Percentiles rank a stretch among this genome's conserved stretches.
Conservation (phyloP, 2,888 invertebrate species). For the Dysmachus trigonus region DNA sequence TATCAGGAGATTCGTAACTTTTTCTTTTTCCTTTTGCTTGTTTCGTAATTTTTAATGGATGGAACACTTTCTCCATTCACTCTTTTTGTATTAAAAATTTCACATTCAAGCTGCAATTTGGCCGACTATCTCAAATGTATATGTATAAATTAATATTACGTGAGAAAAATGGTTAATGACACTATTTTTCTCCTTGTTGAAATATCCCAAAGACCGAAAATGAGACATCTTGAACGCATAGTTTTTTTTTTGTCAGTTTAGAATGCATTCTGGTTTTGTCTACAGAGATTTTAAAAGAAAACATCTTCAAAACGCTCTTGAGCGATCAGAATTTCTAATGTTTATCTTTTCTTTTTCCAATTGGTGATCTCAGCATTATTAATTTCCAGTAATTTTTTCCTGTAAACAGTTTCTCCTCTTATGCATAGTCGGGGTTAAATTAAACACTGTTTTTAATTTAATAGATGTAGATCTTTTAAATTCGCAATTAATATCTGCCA, state of each 20-base stretch:
- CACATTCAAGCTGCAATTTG: conserved; percentile 28
- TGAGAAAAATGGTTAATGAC: neutral
- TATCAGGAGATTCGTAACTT: conserved; percentile 13
- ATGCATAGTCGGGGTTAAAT: neutral
- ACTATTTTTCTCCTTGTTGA: neutral
- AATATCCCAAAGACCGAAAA: neutral
- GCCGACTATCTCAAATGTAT: neutral
- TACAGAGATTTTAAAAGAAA: neutral
- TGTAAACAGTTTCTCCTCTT: neutral
- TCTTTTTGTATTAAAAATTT: conserved; percentile 8
- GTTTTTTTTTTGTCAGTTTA: neutral
- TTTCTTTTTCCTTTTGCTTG: neutral
- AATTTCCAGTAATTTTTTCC: neutral
- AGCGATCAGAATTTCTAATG: neutral
- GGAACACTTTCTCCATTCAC: conserved; percentile 34
- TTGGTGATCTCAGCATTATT: neutral
- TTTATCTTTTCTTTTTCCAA: neutral
- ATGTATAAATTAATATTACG: conserved; percentile 18
- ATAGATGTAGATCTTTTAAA: neutral
- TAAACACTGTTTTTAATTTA: neutral
- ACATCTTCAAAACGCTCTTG: neutral
- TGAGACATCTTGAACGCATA: neutral
- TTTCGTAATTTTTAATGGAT: conserved; percentile 25
- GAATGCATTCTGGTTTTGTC: neutral
- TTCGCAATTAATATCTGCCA: too few relatives aligned